Percentiles rank a stretch among this genome's conserved stretches.
Evolutionary conservation across 2,888 invertebrate genomes (phyloP).

Genomic region (Muschampia plurimacula): DNA sequence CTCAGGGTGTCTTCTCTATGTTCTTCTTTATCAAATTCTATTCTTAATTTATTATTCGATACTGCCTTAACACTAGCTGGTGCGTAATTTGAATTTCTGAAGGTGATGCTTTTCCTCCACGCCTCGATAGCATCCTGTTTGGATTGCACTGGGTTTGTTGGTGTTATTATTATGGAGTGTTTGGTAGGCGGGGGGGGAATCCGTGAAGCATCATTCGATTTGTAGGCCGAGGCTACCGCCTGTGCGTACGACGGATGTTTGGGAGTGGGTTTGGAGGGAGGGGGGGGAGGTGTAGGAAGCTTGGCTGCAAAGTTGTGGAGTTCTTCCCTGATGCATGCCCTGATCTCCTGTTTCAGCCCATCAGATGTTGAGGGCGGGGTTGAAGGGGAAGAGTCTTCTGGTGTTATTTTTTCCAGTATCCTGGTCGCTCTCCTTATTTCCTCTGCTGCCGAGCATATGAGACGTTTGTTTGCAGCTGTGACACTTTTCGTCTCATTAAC

Average conservation of each 20-base stretch:
- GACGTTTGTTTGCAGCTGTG: too few relatives aligned
- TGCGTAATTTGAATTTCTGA: background rate
- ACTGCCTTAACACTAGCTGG: background rate
- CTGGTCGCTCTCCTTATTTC: too few relatives aligned
- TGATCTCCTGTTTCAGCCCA: too few relatives aligned
- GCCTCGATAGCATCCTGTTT: background rate
- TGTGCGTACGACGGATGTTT: background rate
- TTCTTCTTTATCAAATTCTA: background rate
- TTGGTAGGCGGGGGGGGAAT: background rate
- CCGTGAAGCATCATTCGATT: background rate
- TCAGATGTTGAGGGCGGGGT: too few relatives aligned
- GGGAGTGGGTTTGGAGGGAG: background rate
- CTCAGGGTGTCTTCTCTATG: background rate
- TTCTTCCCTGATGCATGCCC: too few relatives aligned
- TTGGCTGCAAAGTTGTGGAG: too few relatives aligned
- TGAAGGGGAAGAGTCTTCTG: too few relatives aligned
- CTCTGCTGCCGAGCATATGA: too few relatives aligned
- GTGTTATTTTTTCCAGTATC: too few relatives aligned
- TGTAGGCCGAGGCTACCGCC: background rate
- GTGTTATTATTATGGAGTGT: background rate
- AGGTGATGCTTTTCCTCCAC: background rate
- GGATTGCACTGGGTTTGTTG: background rate
- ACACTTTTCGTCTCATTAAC: background rate
- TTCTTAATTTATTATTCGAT: background rate
- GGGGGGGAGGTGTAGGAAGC: background rate